Evolutionary conservation across 1,140 invertebrate species (phyloP).

Genomic region (Drosophila guanche): DNA sequence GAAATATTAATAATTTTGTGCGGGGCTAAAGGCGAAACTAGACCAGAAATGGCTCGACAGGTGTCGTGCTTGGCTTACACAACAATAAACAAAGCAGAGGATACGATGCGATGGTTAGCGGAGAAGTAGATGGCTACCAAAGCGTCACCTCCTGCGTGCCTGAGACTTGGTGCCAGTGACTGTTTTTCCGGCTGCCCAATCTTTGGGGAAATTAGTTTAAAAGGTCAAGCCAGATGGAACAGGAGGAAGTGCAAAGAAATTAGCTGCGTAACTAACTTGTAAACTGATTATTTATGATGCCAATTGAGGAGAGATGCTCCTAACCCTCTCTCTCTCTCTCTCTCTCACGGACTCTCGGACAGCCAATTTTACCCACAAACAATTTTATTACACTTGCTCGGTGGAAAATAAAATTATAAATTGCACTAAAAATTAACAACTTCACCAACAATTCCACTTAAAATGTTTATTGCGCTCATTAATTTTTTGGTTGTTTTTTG

Average conservation of each 20-base stretch:
- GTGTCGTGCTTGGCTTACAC: constrained; percentile 74
- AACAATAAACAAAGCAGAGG: constrained; percentile 69
- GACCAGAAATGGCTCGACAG: constrained; percentile 63
- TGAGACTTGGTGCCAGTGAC: constrained; percentile 41
- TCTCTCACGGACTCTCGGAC: constrained; percentile 10
- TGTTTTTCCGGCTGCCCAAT: constrained; percentile 39
- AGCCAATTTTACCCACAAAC: constrained; percentile 52
- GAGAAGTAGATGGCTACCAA: neutral
- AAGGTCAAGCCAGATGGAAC: constrained; percentile 54
- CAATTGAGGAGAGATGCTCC: constrained; percentile 25
- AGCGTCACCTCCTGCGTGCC: constrained; percentile 52
- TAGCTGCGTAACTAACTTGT: constrained; percentile 80
- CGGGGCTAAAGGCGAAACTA: constrained; percentile 44
- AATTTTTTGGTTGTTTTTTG: constrained; percentile 74
- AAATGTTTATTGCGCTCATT: constrained; percentile 82
- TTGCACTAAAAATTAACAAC: constrained; percentile 82
- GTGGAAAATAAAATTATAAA: constrained; percentile 64
- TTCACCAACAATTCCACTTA: constrained; percentile 81
- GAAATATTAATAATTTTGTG: constrained; percentile 76
- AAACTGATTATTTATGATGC: constrained; percentile 80
- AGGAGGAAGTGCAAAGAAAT: constrained; percentile 50
- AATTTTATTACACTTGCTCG: constrained; percentile 75
- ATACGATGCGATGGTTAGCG: neutral
- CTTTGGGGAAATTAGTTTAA: constrained; percentile 79
- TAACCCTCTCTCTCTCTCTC: neutral